Conservation (phyloP, 2,888 invertebrate genomes). For the Eupithecia pulchellata region DNA sequence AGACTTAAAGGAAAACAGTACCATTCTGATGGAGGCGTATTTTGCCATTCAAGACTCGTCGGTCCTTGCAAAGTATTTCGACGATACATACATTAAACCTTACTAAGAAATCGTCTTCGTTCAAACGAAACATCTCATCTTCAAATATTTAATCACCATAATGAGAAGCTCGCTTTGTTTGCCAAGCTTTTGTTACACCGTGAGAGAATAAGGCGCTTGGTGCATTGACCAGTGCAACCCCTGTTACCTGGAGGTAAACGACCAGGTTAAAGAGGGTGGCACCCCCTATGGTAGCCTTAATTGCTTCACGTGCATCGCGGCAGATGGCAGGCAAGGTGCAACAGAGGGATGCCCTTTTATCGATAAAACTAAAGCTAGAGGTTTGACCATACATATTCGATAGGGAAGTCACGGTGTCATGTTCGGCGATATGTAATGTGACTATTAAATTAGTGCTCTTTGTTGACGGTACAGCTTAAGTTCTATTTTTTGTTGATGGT, state of each 20-base stretch:
- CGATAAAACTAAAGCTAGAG: slow-evolving; percentile 60
- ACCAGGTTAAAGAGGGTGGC: slow-evolving; percentile 78
- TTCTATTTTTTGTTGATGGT: neutral
- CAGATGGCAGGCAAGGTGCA: slow-evolving; percentile 84
- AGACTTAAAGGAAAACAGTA: slow-evolving; percentile 16
- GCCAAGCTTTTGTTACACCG: slow-evolving; percentile 51
- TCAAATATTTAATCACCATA: slow-evolving; percentile 36
- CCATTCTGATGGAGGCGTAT: neutral
- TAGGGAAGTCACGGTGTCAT: slow-evolving; percentile 28
- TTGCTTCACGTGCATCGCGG: slow-evolving; percentile 80
- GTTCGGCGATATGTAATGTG: slow-evolving; percentile 12
- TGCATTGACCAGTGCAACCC: slow-evolving; percentile 77
- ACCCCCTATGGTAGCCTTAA: slow-evolving; percentile 78
- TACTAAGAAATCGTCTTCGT: slow-evolving; percentile 2
- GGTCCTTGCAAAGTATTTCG: slow-evolving; percentile 31
- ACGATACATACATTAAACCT: slow-evolving; percentile 17
- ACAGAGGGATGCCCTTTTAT: slow-evolving; percentile 74
- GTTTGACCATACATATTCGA: slow-evolving; percentile 47
- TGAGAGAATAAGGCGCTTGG: slow-evolving; percentile 58
- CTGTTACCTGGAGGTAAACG: slow-evolving; percentile 75
- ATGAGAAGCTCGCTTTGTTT: slow-evolving; percentile 36
- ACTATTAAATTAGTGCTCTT: slow-evolving; percentile 2
- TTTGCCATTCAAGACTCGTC: slow-evolving; percentile 27
- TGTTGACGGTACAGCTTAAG: neutral
- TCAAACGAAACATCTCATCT: slow-evolving; percentile 22